Percentiles rank a stretch among this genome's conserved stretches.
phyloP scores from a whole-genome alignment of 2,888 invertebrate species.

The Automeris io region DNA sequence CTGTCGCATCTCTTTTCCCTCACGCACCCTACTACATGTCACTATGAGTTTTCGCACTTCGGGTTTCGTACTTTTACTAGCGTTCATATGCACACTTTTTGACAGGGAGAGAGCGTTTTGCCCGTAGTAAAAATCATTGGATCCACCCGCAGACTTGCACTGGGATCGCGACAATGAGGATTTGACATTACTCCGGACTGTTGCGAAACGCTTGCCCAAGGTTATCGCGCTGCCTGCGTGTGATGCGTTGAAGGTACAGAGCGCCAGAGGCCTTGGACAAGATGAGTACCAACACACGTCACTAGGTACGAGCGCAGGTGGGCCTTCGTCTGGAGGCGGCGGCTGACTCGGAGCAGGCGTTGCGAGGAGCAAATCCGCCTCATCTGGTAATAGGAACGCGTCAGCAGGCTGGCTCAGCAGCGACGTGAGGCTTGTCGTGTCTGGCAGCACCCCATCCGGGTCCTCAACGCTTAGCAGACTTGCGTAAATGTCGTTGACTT shows the following conservation, averaged over 20 bases:
- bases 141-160: slow-evolving; percentile 44
- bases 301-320: slow-evolving; percentile 43
- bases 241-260: slow-evolving; percentile 75
- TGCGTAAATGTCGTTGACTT: slow-evolving; percentile 61
- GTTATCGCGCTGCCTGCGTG: slow-evolving; percentile 77
- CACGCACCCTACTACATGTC: slow-evolving; percentile 52
- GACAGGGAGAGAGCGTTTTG: slow-evolving; percentile 53
- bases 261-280: slow-evolving; percentile 77
- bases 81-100: slow-evolving; percentile 63
- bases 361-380: slow-evolving; percentile 43
- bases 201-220: slow-evolving; percentile 68
- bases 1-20: slow-evolving; percentile 38
- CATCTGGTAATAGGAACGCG: slow-evolving; percentile 48
- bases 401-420: slow-evolving; percentile 49
- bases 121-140: slow-evolving; percentile 55
- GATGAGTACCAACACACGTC: slow-evolving; percentile 71
- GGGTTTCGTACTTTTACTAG: slow-evolving; percentile 61
- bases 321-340: slow-evolving; percentile 33
- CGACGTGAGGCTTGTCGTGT: slow-evolving; percentile 53
- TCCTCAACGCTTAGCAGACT: slow-evolving; percentile 56
- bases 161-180: slow-evolving; percentile 59
- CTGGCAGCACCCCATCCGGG: slow-evolving; percentile 47
- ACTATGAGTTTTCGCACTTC: slow-evolving; percentile 71
- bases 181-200: slow-evolving; percentile 68
- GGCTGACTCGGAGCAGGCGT: slow-evolving; percentile 23